These are phyloP conservation scores for Scaptodrosophila latifasciaeformis DNA, from an alignment of 2,888 invertebrate species.

Conservation along the genomic window DNA sequence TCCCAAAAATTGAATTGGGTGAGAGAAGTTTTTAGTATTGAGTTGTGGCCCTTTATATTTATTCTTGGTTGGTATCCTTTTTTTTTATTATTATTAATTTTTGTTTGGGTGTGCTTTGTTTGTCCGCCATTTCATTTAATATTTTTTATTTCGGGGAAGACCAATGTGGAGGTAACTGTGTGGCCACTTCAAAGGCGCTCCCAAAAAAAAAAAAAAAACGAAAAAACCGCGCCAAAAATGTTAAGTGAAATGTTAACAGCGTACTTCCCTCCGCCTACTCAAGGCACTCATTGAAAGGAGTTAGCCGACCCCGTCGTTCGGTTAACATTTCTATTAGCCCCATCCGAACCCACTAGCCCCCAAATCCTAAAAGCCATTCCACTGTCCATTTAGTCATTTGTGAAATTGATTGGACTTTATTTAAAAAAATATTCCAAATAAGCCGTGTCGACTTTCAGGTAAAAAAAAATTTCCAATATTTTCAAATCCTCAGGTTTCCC, in stretches of 20 bases:
- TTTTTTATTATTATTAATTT: not conserved
- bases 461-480: too few species aligned
- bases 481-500: too few species aligned
- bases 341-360: too few species aligned
- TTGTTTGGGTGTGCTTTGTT: slow-evolving; percentile 17
- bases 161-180: slow-evolving; percentile 15
- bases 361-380: too few species aligned
- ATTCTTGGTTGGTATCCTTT: slow-evolving; percentile 31
- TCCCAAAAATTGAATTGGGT: too few species aligned
- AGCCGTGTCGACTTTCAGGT: too few species aligned
- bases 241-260: slow-evolving; percentile 65
- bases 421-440: too few species aligned
- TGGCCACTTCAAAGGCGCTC: slow-evolving; percentile 58
- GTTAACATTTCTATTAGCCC: slow-evolving; percentile 55
- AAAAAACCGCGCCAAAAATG: slow-evolving; percentile 51
- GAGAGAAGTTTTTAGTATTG: slow-evolving; percentile 59
- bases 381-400: too few species aligned
- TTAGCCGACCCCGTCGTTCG: slow-evolving; percentile 36
- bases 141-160: slow-evolving; percentile 28
- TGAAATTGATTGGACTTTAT: too few species aligned
- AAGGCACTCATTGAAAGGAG: not conserved
- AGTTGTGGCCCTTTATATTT: slow-evolving; percentile 54
- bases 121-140: slow-evolving; percentile 57
- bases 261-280: slow-evolving; percentile 17
- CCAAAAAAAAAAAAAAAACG: slow-evolving; percentile 21